phyloP scores from a whole-genome alignment of 2,797 vertebrate species.

The Sebastes vulpes region DNA sequence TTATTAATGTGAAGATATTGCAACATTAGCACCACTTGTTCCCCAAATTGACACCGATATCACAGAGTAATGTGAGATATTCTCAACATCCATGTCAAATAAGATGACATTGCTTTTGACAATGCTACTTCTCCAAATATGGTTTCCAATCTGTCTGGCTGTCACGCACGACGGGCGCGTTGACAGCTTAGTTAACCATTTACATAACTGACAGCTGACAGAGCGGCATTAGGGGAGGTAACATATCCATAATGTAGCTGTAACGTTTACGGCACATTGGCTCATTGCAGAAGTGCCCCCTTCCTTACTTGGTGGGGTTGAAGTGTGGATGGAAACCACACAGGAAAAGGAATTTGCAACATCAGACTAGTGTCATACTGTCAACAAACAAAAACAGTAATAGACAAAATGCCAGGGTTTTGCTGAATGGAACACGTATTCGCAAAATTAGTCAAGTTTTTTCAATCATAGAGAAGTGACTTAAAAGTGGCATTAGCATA shows the following conservation, averaged over 20 bases:
- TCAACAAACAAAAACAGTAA: neutral
- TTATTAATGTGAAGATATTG: constrained; percentile 64
- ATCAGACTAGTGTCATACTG: neutral
- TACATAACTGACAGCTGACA: constrained; percentile 74
- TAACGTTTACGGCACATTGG: constrained; percentile 15
- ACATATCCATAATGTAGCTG: constrained; percentile 43
- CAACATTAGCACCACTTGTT: constrained; percentile 57
- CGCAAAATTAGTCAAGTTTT: neutral
- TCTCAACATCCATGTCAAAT: constrained; percentile 61
- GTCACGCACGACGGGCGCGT: constrained; percentile 66
- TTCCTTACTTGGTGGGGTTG: constrained; percentile 9
- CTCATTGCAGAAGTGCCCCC: constrained; percentile 13
- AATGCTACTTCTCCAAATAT: constrained; percentile 77
- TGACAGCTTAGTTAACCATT: constrained; percentile 74
- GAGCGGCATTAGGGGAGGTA: constrained; percentile 55
- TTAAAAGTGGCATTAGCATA: neutral
- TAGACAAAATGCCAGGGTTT: neutral
- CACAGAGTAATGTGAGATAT: constrained; percentile 54
- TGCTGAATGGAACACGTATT: neutral
- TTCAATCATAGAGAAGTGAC: neutral
- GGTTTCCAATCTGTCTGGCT: constrained; percentile 80
- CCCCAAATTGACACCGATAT: constrained; percentile 55
- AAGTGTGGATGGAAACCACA: constrained; percentile 12
- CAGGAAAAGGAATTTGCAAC: neutral
- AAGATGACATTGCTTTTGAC: constrained; percentile 71